A percentile compares a stretch with the other conserved stretches of the same genome.
Evolutionary conservation across 2,797 vertebrate genomes (phyloP).

Genomic region (Hirundo rustica): DNA sequence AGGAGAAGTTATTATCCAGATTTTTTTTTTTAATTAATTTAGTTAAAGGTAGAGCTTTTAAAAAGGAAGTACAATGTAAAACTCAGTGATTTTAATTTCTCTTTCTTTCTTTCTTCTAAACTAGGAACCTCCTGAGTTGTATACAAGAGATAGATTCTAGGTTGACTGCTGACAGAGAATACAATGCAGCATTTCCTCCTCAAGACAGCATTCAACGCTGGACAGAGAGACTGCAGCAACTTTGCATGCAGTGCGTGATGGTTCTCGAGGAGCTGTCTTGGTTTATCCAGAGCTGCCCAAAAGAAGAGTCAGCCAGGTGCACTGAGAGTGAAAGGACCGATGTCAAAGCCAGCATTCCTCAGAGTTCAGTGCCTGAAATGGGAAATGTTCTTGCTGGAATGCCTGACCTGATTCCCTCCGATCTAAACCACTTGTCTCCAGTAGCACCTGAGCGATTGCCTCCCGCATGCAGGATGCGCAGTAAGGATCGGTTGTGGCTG

Average conservation of each 20-base stretch:
- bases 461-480: slow-evolving; percentile 81
- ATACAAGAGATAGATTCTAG: slow-evolving; percentile 78
- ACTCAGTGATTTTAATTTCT: neutral
- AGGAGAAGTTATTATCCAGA: neutral
- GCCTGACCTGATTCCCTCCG: slow-evolving; percentile 40
- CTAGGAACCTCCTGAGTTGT: slow-evolving; percentile 83
- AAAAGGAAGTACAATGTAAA: neutral
- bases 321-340: neutral
- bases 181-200: slow-evolving; percentile 82
- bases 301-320: slow-evolving; percentile 25
- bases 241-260: slow-evolving; percentile 83
- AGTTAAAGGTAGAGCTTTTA: neutral
- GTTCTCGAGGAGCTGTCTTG: slow-evolving; percentile 86
- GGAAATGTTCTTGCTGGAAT: neutral
- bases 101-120: neutral
- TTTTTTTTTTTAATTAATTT: neutral
- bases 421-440: slow-evolving; percentile 82
- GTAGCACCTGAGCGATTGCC: slow-evolving; percentile 81
- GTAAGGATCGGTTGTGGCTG: slow-evolving; percentile 81
- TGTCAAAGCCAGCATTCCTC: neutral
- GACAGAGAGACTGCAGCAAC: slow-evolving; percentile 78
- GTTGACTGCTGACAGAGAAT: slow-evolving; percentile 59
- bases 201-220: slow-evolving; percentile 82
- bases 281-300: slow-evolving; percentile 90
- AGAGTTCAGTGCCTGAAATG: neutral